Base-by-base conservation (phyloP, 2,888 invertebrate species). In the Drosophila vallismaia region DNA sequence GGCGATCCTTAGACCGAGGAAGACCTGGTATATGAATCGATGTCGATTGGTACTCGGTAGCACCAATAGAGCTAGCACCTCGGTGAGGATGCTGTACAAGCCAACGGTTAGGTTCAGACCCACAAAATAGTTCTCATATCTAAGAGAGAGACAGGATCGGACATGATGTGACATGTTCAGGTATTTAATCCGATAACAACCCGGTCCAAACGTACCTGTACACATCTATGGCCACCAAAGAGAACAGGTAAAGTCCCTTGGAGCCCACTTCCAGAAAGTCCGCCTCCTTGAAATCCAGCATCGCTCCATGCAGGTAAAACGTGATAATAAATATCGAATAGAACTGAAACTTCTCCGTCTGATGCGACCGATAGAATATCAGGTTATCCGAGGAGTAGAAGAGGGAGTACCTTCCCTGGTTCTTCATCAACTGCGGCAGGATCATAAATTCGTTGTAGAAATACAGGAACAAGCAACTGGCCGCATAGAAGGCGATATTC, bases 101-200 rank as follows among this genome's bases (percentile, higher is more conserved):
- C 91, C 91, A 33, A 91, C 71, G 52, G 90, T 90, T n/a, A 92
- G 79, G 73, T 91, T 92, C 9, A 92, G 71, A 40, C 91, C 89
- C 38, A 92, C 89, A 52, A 92, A 92, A 73, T 92, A 92, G 74
- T 92, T 92, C 70, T 92, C 92, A 78, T 90, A 92, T 68, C 92
- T 92, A 6, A 8, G 1, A 28, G 4, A 28, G 28, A 6, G 6
- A 40, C 7, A 40, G 7, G 40, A 40, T 8, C 2, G 0, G 38
- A 40, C 6, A 40, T 14, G 6, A 40, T 19, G 19, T 2, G 19
- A 19, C 19, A 19, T 19, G 19, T 19, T 19, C 19, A 19, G 19
- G 19, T 2, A 1, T 19, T 19, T 2, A 19, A 19, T 19, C 19
- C 19, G 2, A 19, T 19, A 19, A 19, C 1, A 19, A 2, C 19